phyloP scores from a whole-genome alignment of 2,888 invertebrate species.

The Macaria liturata region DNA sequence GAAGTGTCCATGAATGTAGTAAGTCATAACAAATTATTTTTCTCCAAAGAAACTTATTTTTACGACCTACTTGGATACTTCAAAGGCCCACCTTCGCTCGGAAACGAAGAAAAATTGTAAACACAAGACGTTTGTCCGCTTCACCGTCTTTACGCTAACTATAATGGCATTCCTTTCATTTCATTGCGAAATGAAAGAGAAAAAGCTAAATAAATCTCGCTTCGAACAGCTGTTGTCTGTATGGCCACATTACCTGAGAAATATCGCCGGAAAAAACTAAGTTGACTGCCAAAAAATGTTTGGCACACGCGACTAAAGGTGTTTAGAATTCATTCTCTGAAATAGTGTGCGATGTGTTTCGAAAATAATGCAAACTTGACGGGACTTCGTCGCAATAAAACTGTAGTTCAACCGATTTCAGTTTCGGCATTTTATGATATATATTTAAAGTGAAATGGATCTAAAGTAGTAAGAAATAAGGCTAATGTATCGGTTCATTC shows the following conservation, averaged over 20 bases:
- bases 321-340: conserved; percentile 44
- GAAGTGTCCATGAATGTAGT: conserved; percentile 18
- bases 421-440: too few relatives aligned
- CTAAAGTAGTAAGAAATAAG: neutral
- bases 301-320: conserved; percentile 47
- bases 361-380: neutral
- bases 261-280: conserved; percentile 44
- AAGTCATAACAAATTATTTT: conserved; percentile 35
- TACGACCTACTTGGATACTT: conserved; percentile 28
- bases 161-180: conserved; percentile 47
- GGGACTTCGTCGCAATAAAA: conserved; percentile 10
- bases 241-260: conserved; percentile 62
- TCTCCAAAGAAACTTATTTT: conserved; percentile 22
- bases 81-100: conserved; percentile 28
- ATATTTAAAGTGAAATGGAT: conserved; percentile 6
- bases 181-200: conserved; percentile 41
- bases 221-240: conserved; percentile 50
- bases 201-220: conserved; percentile 38
- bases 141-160: conserved; percentile 33
- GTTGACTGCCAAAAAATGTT: conserved; percentile 38
- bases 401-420: neutral
- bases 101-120: conserved; percentile 33
- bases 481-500: conserved; percentile 5
- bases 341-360: conserved; percentile 35
- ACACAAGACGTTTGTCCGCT: conserved; percentile 24